A percentile compares a stretch with the other conserved stretches of the same genome.
Evolutionary conservation across 1,140 invertebrate species (phyloP).

Genomic region (Zaprionus davidi): DNA sequence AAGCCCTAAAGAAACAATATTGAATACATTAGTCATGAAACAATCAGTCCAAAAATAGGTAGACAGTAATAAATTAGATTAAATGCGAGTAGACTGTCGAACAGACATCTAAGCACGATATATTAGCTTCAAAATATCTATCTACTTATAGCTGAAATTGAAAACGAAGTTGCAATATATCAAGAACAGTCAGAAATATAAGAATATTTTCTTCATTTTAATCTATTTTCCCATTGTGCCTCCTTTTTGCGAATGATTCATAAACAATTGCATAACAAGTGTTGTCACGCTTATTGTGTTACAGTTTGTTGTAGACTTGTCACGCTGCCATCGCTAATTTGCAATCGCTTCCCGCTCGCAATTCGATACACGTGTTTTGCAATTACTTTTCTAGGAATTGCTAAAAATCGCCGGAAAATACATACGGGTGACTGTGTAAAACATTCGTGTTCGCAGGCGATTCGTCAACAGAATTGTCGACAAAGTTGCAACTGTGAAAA

Average conservation of each 20-base stretch:
- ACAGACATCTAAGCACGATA: no score
- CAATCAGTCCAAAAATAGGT: no score
- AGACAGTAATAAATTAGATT: no score
- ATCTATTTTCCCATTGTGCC: not conserved
- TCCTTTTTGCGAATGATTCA: not conserved
- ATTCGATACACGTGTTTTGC: constrained; percentile 32
- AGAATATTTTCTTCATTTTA: not conserved
- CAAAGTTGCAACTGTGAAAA: constrained; percentile 26
- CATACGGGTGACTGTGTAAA: not conserved
- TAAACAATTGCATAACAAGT: not conserved
- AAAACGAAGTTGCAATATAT: no score
- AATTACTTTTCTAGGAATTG: constrained; percentile 40
- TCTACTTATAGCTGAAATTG: no score
- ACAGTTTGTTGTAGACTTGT: not conserved
- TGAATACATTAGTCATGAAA: no score
- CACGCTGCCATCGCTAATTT: constrained; percentile 15
- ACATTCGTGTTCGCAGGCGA: not conserved
- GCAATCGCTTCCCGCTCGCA: not conserved
- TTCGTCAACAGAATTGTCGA: constrained; percentile 22
- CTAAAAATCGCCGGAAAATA: constrained; percentile 28
- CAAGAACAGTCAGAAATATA: not conserved
- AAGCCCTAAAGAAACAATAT: no score
- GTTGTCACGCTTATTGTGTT: not conserved
- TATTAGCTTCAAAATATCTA: no score
- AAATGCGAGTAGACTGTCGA: no score